Evolutionary conservation across 2,797 vertebrate species (phyloP).

Genomic region (Sebastes minor): DNA sequence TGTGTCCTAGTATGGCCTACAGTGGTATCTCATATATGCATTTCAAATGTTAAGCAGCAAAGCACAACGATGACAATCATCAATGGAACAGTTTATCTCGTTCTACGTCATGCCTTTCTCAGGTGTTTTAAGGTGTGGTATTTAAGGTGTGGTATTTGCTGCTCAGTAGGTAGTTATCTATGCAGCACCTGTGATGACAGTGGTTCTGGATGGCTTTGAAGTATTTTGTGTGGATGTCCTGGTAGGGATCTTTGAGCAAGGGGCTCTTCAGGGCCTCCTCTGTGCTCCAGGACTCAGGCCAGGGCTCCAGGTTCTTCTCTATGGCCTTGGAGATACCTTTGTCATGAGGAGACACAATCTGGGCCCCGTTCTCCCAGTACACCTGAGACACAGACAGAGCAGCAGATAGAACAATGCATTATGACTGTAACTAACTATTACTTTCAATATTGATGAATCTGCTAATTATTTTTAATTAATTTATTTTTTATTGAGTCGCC

Average conservation of each 20-base stretch:
- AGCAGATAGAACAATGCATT: not conserved
- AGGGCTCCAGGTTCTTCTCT: constrained; percentile 91
- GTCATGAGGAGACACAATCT: constrained; percentile 95
- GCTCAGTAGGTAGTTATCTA: not conserved
- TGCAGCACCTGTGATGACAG: constrained; percentile 91
- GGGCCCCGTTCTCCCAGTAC: constrained; percentile 97
- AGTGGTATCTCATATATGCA: not conserved
- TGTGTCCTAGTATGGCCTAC: not conserved
- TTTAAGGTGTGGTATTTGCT: not conserved
- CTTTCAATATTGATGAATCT: not conserved
- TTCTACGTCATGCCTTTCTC: not conserved
- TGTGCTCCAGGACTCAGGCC: constrained; percentile 91
- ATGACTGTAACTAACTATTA: not conserved
- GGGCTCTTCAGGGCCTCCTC: constrained; percentile 83
- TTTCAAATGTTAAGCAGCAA: not conserved
- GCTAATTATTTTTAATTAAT: not conserved
- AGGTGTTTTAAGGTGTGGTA: not conserved
- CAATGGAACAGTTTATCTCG: not conserved
- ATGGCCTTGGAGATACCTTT: constrained; percentile 90
- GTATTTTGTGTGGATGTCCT: constrained; percentile 85
- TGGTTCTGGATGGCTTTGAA: constrained; percentile 91
- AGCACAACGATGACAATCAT: too few species aligned
- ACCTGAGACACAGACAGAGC: constrained; percentile 79
- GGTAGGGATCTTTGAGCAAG: constrained; percentile 87
- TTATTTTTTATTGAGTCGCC: not conserved